These are phyloP conservation scores for Eudyptes chrysolophus DNA, from an alignment of 2,113 vertebrate species.

Conservation along the genomic window DNA sequence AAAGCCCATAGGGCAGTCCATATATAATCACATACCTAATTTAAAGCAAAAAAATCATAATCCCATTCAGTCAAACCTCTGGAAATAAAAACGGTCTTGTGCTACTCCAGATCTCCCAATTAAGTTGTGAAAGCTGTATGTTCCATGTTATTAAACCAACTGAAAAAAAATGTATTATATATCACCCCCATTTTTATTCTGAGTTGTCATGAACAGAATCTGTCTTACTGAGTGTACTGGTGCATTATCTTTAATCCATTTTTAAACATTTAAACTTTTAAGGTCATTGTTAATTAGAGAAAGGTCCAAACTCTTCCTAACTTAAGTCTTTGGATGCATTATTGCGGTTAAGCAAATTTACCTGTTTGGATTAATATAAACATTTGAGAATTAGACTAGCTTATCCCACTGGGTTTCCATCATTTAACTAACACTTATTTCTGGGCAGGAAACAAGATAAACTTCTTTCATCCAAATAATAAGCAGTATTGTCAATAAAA, in stretches of 20 bases:
- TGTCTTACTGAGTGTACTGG: background rate
- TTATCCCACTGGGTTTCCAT: background rate
- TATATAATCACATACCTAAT: background rate
- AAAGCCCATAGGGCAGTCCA: background rate
- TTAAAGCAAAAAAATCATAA: background rate
- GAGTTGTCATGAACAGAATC: background rate
- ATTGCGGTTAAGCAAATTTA: background rate
- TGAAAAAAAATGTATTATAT: background rate
- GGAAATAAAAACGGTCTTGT: background rate
- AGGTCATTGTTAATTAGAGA: conserved; percentile 31
- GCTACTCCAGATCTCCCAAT: background rate
- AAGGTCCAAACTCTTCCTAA: background rate
- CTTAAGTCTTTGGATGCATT: background rate
- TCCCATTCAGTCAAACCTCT: background rate
- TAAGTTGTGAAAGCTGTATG: background rate
- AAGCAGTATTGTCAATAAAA: background rate
- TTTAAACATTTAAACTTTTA: conserved; percentile 1
- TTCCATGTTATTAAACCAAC: background rate
- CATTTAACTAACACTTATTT: background rate
- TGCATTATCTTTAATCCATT: background rate
- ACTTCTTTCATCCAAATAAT: background rate
- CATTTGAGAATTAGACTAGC: background rate
- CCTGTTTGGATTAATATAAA: conserved; percentile 23
- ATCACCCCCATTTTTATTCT: background rate
- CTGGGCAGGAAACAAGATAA: background rate